Conservation (phyloP, 2,888 invertebrate genomes). For the Pristionchus exspectatus region DNA sequence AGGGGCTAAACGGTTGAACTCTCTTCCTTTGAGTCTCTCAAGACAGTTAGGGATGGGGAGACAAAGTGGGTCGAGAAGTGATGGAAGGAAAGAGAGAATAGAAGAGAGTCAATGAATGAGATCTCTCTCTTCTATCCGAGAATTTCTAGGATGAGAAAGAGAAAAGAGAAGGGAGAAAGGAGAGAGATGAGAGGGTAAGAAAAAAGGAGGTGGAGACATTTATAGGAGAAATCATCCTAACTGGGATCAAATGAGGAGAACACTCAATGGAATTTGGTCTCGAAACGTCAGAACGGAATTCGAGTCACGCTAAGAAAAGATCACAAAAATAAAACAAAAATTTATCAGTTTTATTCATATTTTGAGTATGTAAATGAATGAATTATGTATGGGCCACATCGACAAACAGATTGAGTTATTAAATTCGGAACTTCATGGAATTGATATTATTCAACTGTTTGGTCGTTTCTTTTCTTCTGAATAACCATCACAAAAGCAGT, state of each 20-base stretch:
- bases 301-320: neutral
- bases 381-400: no score
- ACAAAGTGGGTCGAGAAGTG: slow-evolving; percentile 29
- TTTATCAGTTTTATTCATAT: no score
- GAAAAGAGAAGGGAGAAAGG: neutral
- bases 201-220: slow-evolving; percentile 10
- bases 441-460: neutral
- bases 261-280: neutral
- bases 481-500: neutral
- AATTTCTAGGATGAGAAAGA: neutral
- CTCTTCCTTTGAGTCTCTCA: slow-evolving; percentile 25
- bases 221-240: neutral
- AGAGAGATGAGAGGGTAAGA: neutral
- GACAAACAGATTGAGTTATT: no score
- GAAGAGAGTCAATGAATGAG: slow-evolving; percentile 21
- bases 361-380: no score
- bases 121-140: neutral
- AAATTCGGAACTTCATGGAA: no score
- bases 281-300: neutral
- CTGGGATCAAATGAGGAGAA: slow-evolving; percentile 23
- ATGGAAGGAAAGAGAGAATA: slow-evolving; percentile 30
- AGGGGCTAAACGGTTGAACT: slow-evolving; percentile 6
- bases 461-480: neutral
- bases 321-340: no score
- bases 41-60: slow-evolving; percentile 32